Conservation (phyloP, 2,797 vertebrate species). For the Schizopygopsis malacanthus region DNA sequence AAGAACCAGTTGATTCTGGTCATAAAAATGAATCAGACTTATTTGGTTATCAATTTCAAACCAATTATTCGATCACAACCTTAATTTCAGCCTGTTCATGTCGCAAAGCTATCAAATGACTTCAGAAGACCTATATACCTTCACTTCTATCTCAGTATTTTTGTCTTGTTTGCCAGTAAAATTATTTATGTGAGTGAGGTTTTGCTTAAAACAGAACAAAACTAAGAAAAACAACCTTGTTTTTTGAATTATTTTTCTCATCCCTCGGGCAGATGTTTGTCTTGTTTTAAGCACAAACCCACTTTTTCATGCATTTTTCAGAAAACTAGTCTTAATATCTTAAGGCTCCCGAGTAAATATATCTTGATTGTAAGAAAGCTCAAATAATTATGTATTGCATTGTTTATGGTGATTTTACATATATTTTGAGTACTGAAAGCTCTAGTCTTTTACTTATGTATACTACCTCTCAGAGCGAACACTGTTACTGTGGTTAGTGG, state of each 20-base stretch:
- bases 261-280: neutral
- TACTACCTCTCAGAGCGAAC: too few species aligned
- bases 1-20: neutral
- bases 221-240: neutral
- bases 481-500: too few species aligned
- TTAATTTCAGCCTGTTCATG: neutral
- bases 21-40: neutral
- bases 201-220: neutral
- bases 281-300: too few species aligned
- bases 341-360: neutral
- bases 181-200: neutral
- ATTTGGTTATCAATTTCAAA: neutral
- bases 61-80: neutral
- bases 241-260: neutral
- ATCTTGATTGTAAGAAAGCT: neutral
- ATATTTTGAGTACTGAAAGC: neutral
- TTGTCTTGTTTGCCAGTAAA: neutral
- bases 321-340: neutral
- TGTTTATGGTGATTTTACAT: neutral
- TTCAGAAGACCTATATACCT: neutral
- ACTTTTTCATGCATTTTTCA: neutral
- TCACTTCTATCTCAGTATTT: too few species aligned
- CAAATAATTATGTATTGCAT: neutral
- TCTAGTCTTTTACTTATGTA: too few species aligned
- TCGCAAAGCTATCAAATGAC: neutral